Evolutionary conservation across 1,140 invertebrate species (phyloP).

Genomic region (Formica selysi): DNA sequence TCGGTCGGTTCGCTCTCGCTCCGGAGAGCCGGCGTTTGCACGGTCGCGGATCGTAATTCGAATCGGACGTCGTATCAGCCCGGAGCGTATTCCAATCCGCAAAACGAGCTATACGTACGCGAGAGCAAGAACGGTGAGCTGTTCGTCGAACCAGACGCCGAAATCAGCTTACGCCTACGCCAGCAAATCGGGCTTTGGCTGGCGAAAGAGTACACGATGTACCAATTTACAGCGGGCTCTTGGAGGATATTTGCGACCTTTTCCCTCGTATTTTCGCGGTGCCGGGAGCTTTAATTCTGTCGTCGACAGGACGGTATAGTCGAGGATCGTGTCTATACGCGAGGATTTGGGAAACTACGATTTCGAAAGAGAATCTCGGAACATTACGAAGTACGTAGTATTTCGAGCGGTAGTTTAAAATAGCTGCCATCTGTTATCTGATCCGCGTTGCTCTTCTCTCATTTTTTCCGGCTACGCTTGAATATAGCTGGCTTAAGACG

Average conservation of each 20-base stretch:
- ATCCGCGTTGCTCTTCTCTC: conserved; percentile 11
- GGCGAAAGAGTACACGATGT: conserved; percentile 54
- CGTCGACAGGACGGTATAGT: neutral
- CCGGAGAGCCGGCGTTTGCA: conserved; percentile 24
- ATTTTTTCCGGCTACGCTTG: neutral
- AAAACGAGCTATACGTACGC: conserved; percentile 45
- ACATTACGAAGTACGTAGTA: neutral
- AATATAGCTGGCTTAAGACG: neutral
- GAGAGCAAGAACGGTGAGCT: conserved; percentile 12
- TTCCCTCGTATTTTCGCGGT: conserved; percentile 34
- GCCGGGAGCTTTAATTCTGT: conserved; percentile 31
- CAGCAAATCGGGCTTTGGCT: conserved; percentile 70
- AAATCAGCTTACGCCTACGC: conserved; percentile 72
- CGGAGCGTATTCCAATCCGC: conserved; percentile 62
- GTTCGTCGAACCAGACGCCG: conserved; percentile 34
- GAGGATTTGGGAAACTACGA: neutral
- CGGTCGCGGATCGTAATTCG: conserved; percentile 64
- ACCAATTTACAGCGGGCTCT: conserved; percentile 56
- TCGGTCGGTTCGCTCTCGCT: neutral
- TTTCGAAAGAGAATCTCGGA: neutral
- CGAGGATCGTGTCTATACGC: neutral
- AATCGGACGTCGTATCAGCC: conserved; percentile 54
- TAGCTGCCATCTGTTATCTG: conserved; percentile 18
- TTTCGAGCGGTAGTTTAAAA: conserved; percentile 12
- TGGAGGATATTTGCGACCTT: conserved; percentile 54